Base-by-base conservation (phyloP, 2,113 vertebrate species). In the Chroicocephalus ridibundus region DNA sequence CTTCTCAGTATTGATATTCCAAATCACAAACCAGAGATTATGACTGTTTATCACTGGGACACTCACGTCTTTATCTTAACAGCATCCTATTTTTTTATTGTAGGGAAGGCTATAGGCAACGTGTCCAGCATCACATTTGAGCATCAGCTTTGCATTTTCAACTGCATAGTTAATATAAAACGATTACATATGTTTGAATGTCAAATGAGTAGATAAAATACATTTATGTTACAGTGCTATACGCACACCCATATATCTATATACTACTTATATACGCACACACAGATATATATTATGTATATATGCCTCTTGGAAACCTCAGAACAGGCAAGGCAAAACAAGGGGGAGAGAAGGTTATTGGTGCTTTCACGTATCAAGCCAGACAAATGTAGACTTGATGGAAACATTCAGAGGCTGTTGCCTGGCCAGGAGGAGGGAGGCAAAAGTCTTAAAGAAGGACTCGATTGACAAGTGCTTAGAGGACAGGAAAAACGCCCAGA, bases 241-340 rank as follows among this genome's bases (percentile, higher is more conserved):
- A n/a, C 6, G 5, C 14, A 2, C 18, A 1, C 9, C 3, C 74
- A 26, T 3, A 1, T 29, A 62, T 6, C 58, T 40, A 32, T 36
- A 42, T 11, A 34, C 27, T 13, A n/a, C 38, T 29, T 4, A 38
- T 2, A 77, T 10, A 90, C 0, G 3, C 11, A 62, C 10, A 60
- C 6, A 70, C 4, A 70, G 26, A 65, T 38, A 62, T 38, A 22
- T 14, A 61, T 10, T 49, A 61, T 0, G 19, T 4, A 13, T 3
- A 13, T 9, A 8, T 31, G 46, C 19, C 61, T 65, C 40, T 31
- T 49, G 31, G 66, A 89, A 85, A 92, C 14, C 72, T 75, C 55
- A 29, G 46, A 49, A 49, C 10, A 82, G 70, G 26, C 40, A 79
- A 87, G 64, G 42, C 31, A 74, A 89, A 78, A n/a, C 32, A 78